Base-by-base conservation (phyloP, 2,113 vertebrate species). In the Aspidoscelis tigris region DNA sequence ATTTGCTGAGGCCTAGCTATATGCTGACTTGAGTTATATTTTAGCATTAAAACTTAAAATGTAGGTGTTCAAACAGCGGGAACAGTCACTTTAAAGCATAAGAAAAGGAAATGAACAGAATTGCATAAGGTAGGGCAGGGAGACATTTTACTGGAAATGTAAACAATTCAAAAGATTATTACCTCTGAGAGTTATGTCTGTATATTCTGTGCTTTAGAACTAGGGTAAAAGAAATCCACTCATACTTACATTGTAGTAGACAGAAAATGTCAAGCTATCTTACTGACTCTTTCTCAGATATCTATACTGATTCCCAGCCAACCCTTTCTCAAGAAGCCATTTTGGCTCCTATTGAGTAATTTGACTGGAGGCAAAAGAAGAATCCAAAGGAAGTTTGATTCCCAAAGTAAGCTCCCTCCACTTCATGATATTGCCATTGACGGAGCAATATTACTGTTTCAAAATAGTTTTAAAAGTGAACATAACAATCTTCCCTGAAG, bases 401-500 rank as follows among this genome's bases (percentile, higher is more conserved):
- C 22, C 81, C 43, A 33, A 4, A 86, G 64, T 2, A 20, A 71
- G 8, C 50, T 76, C 61, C 87, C 4, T 24, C 66, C 11, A 14
- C 24, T 61, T 7, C 81, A 70, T 72, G 9, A 12, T 58, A 82
- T 1, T 7, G 10, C 3, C n/a, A 85, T 78, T 1, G 84, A 43
- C 7, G 11, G 12, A 74, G 50, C 87, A 74, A 61, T 86, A 76
- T 86, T 44, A 12, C 74, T n/a, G 12, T 83, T 81, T 71, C 50
- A 91, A 71, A 70, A 78, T 81, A 86, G 74, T 61, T 10, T 22
- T 72, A 83, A 39, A 82, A 81, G 84, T 74, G 79, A 47, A 33
- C 50, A 68, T 72, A 84, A 89, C 74, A 7, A 22, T 39, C n/a
- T 89, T 0, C 5, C 58, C 24, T 70, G 24, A 24, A 80, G 87